Evolutionary conservation across 2,797 vertebrate species (phyloP), one percentile per base, ranked within the genome.

Genomic region (Acanthurus lineatus): DNA sequence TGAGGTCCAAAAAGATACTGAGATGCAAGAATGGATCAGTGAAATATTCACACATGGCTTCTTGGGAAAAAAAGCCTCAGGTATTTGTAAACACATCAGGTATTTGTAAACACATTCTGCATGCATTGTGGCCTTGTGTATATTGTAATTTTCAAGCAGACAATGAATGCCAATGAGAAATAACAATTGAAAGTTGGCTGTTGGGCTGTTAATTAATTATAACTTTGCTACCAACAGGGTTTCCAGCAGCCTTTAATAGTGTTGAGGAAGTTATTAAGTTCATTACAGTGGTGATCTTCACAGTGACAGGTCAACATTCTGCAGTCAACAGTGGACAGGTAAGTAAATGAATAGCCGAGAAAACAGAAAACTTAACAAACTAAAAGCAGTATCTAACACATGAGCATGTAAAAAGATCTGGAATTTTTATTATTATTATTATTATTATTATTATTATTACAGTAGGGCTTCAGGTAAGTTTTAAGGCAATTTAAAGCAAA

Each of bases 11-110:
- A 51, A 28, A 12, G 68, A 70, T 56, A 60, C 56, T 20, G 68
- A 70, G 57, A 45, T 70, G 45, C 68, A 70, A 45, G 68, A 60
- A 10, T 70, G 68, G 69, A 71, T 71, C 45, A 40, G 57, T 17
- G 69, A 60, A 3, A 60, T 71, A 19, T 71, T 71, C 32, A 60
- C 10, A 8, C 69, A 71, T 19, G 45, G n/a, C 16, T 11, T 60
- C 57, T 25, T 71, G 9, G 32, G 9, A 42, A 51, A 71, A n/a
- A 52, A 60, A 60, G 45, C 3, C 3, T 40, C 69, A 71, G 57
- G 66, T 67, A 66, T 15, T 59, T 40, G 25, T 25, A 25, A 25
- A 25, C 38, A n/a, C n/a, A n/a, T n/a, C n/a, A n/a, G n/a, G n/a
- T n/a, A n/a, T n/a, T n/a, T n/a, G n/a, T n/a, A n/a, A n/a, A n/a